Evolutionary conservation across 35 echinoderm and acorn worm species (phyloP).

Genomic region (Lytechinus pictus): DNA sequence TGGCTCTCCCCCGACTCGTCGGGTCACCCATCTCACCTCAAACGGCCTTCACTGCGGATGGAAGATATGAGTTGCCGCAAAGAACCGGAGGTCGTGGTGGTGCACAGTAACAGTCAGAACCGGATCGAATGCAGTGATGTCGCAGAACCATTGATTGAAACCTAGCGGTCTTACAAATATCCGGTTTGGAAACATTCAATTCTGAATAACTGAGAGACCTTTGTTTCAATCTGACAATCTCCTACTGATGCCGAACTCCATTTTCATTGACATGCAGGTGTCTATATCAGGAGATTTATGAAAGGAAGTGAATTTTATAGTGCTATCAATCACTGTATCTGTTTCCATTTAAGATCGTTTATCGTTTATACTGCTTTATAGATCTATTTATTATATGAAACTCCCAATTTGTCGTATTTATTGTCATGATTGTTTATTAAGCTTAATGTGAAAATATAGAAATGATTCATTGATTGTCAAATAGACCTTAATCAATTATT

Average conservation of each 20-base stretch:
- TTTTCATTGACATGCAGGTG: background rate
- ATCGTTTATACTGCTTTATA: background rate
- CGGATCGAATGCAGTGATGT: background rate
- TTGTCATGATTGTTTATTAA: no score
- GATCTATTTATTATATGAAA: background rate
- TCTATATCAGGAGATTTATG: background rate
- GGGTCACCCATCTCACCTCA: background rate
- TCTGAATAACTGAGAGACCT: no score
- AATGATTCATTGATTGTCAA: no score
- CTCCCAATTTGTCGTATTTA: background rate
- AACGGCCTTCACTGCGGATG: background rate
- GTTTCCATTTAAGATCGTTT: background rate
- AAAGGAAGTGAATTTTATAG: background rate
- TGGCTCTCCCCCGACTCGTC: conserved; percentile 24
- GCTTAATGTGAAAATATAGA: no score
- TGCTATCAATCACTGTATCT: background rate
- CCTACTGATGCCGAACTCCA: no score
- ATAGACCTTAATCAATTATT: no score
- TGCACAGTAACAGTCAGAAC: conserved; percentile 14
- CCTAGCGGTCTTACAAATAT: background rate
- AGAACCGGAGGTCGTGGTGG: background rate
- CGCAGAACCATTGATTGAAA: conserved; percentile 7
- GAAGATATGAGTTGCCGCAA: background rate
- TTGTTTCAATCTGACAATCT: no score
- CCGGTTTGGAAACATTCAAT: no score